A percentile compares a stretch with the other conserved stretches of the same genome.
Conservation (phyloP, 2,113 vertebrate genomes). For the Dasypus novemcinctus region DNA sequence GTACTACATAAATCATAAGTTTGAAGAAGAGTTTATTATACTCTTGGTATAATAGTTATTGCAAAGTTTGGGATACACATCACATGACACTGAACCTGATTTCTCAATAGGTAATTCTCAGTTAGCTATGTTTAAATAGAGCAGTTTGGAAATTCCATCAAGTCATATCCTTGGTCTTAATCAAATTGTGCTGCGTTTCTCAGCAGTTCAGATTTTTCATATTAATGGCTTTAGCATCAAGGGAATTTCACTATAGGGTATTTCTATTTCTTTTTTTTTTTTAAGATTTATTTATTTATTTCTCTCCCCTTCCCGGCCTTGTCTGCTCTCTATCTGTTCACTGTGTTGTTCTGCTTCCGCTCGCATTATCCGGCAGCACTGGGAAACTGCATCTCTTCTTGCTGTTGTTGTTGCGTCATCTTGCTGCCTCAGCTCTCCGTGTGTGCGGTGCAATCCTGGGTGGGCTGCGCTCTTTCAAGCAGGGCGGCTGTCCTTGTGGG, state of each 20-base stretch:
- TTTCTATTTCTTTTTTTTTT: background rate
- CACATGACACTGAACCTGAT: background rate
- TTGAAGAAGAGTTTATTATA: background rate
- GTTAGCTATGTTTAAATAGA: background rate
- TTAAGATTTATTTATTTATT: too few species aligned
- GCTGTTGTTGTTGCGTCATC: too few species aligned
- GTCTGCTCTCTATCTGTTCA: too few species aligned
- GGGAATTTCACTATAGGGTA: background rate
- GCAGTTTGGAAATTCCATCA: background rate
- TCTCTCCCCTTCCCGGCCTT: too few species aligned
- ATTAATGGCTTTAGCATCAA: background rate
- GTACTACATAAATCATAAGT: background rate
- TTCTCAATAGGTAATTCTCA: constrained; percentile 1
- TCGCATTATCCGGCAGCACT: too few species aligned
- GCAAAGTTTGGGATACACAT: background rate
- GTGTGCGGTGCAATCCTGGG: too few species aligned
- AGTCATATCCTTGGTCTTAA: background rate
- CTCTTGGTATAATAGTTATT: background rate
- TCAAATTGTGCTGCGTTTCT: background rate
- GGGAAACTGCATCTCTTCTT: too few species aligned
- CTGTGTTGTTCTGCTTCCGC: too few species aligned
- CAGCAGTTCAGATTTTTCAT: background rate
- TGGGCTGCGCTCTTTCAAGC: too few species aligned
- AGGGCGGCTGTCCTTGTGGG: too few species aligned
- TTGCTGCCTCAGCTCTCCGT: too few species aligned